Evolutionary conservation across 2,797 vertebrate species (phyloP).

Genomic region (Xenentodon cancila): DNA sequence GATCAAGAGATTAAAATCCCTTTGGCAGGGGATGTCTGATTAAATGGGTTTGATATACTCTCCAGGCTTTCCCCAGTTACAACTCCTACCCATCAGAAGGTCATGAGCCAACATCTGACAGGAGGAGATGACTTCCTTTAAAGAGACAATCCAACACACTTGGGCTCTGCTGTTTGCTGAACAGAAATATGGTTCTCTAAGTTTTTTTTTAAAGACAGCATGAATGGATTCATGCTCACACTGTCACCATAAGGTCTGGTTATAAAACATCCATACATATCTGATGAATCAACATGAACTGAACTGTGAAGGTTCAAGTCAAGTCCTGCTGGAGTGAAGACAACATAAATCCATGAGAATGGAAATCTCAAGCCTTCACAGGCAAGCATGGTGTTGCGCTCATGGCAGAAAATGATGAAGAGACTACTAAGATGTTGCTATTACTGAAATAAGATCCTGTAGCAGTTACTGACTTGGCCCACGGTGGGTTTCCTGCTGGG

Average conservation of each 20-base stretch:
- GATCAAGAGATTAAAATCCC: slow-evolving; percentile 81
- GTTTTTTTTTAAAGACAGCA: too few species aligned
- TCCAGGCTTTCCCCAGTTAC: slow-evolving; percentile 45
- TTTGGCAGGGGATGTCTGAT: slow-evolving; percentile 59
- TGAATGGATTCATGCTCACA: too few species aligned
- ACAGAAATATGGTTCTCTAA: too few species aligned
- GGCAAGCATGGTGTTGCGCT: slow-evolving; percentile 18
- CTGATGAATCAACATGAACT: slow-evolving; percentile 31
- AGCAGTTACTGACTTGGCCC: slow-evolving; percentile 50
- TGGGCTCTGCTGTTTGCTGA: too few species aligned
- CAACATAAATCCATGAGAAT: slow-evolving; percentile 15
- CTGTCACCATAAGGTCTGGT: too few species aligned
- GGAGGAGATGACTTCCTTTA: slow-evolving; percentile 5
- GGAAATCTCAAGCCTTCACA: slow-evolving; percentile 21
- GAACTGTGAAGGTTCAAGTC: background rate
- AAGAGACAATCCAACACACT: slow-evolving; percentile 5
- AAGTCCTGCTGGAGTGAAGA: slow-evolving; percentile 33
- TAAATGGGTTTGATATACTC: slow-evolving; percentile 72
- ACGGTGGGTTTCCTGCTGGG: slow-evolving; percentile 53
- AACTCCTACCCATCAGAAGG: slow-evolving; percentile 26
- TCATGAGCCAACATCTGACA: slow-evolving; percentile 10
- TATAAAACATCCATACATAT: slow-evolving; percentile 16
- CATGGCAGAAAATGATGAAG: slow-evolving; percentile 26
- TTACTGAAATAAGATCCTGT: slow-evolving; percentile 51
- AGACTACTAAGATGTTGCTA: slow-evolving; percentile 35